Evolutionary conservation across 1,140 invertebrate genomes (phyloP), one percentile per base, ranked within the genome.

Genomic region (Oscheius sp.): DNA sequence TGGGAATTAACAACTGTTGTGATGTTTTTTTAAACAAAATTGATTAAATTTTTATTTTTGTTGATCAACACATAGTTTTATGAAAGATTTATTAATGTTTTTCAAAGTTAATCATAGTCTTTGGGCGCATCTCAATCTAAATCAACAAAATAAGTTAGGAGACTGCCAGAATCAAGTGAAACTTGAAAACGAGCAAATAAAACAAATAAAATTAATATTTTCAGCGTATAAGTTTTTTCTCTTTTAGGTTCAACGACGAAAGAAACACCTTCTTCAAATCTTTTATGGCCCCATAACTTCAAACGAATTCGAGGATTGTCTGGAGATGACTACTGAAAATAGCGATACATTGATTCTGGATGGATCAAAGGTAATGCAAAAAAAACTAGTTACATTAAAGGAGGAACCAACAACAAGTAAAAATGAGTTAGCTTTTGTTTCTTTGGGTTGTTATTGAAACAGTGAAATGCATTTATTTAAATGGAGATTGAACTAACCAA

Each of bases 271-370:
- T 3, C 35, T 61, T 3, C 67, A 68, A 49, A 23, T 68, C 0
- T 49, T 36, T 18, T 68, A 29, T 32, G 67, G 67, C 15, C 49
- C 52, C 18, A 68, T 68, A 49, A 68, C 23, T n/a, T 23, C 67
- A 2, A 58, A 32, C 3, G 67, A 68, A 29, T 68, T 59, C 29
- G 26, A 49, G 2, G 67, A 68, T 29, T 68, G 67, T 28, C 35
- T 55, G 2, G 67, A 68, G 32, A 58, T 68, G n/a, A 4, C 32
- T 1, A 32, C 61, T 0, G 67, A 68, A 42, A 13, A 49, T 26
- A 55, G 67, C 1, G 67, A 68, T 31, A 68, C 67, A 1, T 26
- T 68, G 3, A 68, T 68, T 29, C 32, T 68, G 20, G 49, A 68
- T 31, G 67, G 67, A 10, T 49, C 36, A 1, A 68, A 68, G 36